Base-by-base conservation (phyloP, 2,113 vertebrate species). In the Ifrita kowaldi region DNA sequence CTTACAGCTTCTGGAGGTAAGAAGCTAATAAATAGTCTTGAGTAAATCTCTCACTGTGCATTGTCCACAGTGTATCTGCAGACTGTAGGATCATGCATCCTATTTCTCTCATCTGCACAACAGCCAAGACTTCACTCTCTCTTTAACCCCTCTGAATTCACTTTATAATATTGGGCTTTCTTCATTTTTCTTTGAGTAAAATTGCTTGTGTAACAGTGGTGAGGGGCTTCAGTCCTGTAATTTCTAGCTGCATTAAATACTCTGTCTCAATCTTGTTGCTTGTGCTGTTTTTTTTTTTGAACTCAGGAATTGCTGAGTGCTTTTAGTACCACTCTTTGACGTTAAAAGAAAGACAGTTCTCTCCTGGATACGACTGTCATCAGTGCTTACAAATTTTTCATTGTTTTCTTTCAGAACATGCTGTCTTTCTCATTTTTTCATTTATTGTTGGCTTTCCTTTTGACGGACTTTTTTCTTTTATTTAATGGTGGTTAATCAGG, bases 391-490 rank as follows among this genome's bases (percentile, higher is more conserved):
- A 79, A 65, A 35, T 74, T 57, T 88, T 35, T 20, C 13, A 11
- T 65, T 83, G 20, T 57, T 83, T 93, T 42, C 13, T 76, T 85
- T 70, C 74, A 87, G 70, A 84, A 62, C 4, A 20, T 30, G 13
- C 7, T 37, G 15, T 42, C 37, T 90, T 85, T 62, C 46, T 87
- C 2, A 9, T 44, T 89, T 67, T 86, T 91, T 22, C 5, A 55
- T 90, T 85, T 92, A 27, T n/a, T 84, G 23, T 67, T 92, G 44
- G 20, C 55, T 92, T 92, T 80, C 60, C 35, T 64, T 87, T 90
- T 87, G 80, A 52, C 33, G 89, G 32, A 9, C 12, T 32, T 64
- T 68, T 81, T 82, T 73, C 21, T 21, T 71, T 90, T 52, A 44
- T 86, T 33, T 89, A 77, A 52, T 32, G 27, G 23, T 81, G 10